Evolutionary conservation across 2,797 vertebrate species (phyloP), one percentile per base, ranked within the genome.

Genomic region (Lepus oiostolus): DNA sequence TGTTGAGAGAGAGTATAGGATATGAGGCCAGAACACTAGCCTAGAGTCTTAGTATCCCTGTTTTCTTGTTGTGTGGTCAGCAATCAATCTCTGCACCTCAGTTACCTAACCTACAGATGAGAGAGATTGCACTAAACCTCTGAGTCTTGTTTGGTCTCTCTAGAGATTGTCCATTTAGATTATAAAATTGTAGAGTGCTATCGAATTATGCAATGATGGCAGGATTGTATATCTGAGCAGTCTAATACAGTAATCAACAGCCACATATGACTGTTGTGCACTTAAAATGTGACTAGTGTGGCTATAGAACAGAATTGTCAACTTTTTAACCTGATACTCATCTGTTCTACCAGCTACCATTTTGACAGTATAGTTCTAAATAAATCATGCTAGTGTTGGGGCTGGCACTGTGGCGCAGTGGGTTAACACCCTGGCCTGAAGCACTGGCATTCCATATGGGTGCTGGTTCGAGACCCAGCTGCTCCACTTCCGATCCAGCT

Each of bases 221-320:
- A 75, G 68, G 26, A 47, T 85, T 71, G 6, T 85, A 88, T 90
- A 87, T 92, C 50, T 92, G 16, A 3, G 11, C 12, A 85, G 4
- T 80, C 16, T 26, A 85, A 2, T 74, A 38, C 11, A 32, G 50
- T 77, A 85, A 14, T 26, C 80, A 74, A 14, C 83, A 60, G 26
- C 42, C 22, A 52, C n/a, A 42, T 63, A 60, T 82, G 21, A 35
- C 50, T 91, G 13, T 47, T 63, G 32, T 62, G 2, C 9, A 38
- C 38, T 89, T 80, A 81, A 92, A 91, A 80, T 83, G 35, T 94
- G 62, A 8, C 58, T 83, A 87, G 35, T 83, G 12, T 76, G 21
- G 86, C 30, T 86, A 77, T 81, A 68, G 35, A 87, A 77, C 19
- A 87, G 22, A 79, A 24, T 88, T 93, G 90, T 88, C 79, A 81